Base-by-base conservation (phyloP, 1,140 invertebrate genomes). In the Drosophila suzukii region DNA sequence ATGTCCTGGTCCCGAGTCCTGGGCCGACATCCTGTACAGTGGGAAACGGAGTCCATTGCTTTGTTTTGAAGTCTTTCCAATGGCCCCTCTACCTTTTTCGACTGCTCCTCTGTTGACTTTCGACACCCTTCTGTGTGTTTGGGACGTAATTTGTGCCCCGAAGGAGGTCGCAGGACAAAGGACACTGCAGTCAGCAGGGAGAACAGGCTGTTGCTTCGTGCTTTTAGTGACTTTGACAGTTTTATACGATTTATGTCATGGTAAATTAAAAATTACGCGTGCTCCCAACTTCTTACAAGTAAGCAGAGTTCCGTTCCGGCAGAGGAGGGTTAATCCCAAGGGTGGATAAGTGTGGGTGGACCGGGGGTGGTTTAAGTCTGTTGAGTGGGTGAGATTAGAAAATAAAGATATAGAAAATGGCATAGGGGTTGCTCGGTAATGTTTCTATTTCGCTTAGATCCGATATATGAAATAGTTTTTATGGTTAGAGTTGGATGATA, bases 161-260 rank as follows among this genome's bases (percentile, higher is more conserved):
- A 24, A 58, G 32, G 36, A 66, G 39, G 68, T 53, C 72, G 43
- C 36, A 71, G 65, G 65, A 39, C 66, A 58, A 71, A 58, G 65
- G 43, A 58, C 36, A 57, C 13, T 41, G 72, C 55, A 76, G 74
- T 39, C 54, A 55, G 59, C 47, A 54, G 74, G 50, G 53, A 49
- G 56, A 15, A 34, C 63, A 49, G 83, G 76, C 84, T 89, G 83
- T 88, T 88, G 84, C 83, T 79, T 62, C 65, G 71, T 75, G 83
- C 84, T 88, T 89, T 88, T 89, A 88, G 84, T 89, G 84, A 88
- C 80, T 88, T 79, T 88, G 80, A 88, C 84, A 88, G 84, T 89
- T 88, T 88, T 88, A 88, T 88, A 89, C 84, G 84, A 88, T 88
- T 88, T 88, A 88, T 88, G 84, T 84, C 84, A 88, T 81, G 84